Conservation (phyloP, 2,888 invertebrate species). For the Timandra comae region DNA sequence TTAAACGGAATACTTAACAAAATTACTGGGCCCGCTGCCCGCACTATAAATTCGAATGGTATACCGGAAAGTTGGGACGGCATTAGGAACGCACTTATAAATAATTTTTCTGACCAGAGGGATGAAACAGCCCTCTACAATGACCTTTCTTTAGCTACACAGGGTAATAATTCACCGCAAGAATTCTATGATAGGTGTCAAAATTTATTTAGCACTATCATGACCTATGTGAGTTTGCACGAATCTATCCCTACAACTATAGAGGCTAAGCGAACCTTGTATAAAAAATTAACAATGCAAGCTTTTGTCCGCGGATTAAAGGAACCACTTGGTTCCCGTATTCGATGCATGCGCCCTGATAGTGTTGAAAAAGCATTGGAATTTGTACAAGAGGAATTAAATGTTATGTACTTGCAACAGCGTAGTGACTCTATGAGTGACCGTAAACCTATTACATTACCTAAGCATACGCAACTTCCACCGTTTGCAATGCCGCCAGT, state of each 20-base stretch:
- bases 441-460: constrained; percentile 1
- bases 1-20: no score
- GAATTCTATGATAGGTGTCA: no score
- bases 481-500: constrained; percentile 22
- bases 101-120: constrained; percentile 23
- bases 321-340: constrained; percentile 22
- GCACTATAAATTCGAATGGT: constrained; percentile 24
- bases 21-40: no score
- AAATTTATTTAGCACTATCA: constrained; percentile 21
- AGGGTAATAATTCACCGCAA: constrained; percentile 17
- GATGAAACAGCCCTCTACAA: constrained; percentile 22
- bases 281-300: constrained; percentile 22
- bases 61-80: constrained; percentile 21
- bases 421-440: constrained; percentile 4
- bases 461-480: constrained; percentile 12
- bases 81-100: constrained; percentile 19
- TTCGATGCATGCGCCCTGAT: constrained; percentile 24
- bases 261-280: constrained; percentile 15
- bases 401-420: constrained; percentile 22
- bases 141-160: constrained; percentile 17
- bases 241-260: constrained; percentile 16
- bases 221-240: constrained; percentile 20
- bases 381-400: no score
- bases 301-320: constrained; percentile 19
- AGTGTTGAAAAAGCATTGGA: no score